Evolutionary conservation across 2,113 vertebrate species (phyloP).

Genomic region (Calyptommatus sinebrachiatus): DNA sequence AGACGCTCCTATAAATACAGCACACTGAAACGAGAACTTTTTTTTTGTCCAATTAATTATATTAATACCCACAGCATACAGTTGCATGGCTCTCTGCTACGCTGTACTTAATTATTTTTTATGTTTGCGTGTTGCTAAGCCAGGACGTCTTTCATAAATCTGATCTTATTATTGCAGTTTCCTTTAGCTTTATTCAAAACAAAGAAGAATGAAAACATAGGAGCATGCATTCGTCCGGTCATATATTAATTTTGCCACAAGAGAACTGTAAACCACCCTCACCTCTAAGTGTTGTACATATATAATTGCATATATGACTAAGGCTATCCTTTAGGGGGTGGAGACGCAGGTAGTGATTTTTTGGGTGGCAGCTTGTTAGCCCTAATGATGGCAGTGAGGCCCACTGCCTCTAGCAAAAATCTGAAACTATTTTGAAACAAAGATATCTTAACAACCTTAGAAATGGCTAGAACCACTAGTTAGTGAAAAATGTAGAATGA

Average conservation of each 20-base stretch:
- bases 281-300: constrained; percentile 49
- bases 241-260: constrained; percentile 59
- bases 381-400: constrained; percentile 45
- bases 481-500: constrained; percentile 43
- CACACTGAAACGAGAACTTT: constrained; percentile 12
- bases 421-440: constrained; percentile 56
- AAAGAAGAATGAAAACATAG: constrained; percentile 44
- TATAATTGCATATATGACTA: constrained; percentile 51
- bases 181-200: constrained; percentile 49
- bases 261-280: constrained; percentile 57
- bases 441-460: constrained; percentile 46
- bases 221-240: constrained; percentile 49
- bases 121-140: constrained; percentile 44
- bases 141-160: constrained; percentile 55
- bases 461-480: constrained; percentile 29
- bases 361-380: constrained; percentile 60
- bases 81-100: constrained; percentile 40
- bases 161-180: constrained; percentile 46
- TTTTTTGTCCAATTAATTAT: constrained; percentile 44
- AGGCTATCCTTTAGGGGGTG: constrained; percentile 58
- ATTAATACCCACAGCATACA: constrained; percentile 52
- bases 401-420: constrained; percentile 49
- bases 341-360: constrained; percentile 53
- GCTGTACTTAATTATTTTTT: constrained; percentile 53
- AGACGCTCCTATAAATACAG: constrained; percentile 44